Evolutionary conservation across 2,888 invertebrate species (phyloP).

Genomic region (Electrophaes corylata): DNA sequence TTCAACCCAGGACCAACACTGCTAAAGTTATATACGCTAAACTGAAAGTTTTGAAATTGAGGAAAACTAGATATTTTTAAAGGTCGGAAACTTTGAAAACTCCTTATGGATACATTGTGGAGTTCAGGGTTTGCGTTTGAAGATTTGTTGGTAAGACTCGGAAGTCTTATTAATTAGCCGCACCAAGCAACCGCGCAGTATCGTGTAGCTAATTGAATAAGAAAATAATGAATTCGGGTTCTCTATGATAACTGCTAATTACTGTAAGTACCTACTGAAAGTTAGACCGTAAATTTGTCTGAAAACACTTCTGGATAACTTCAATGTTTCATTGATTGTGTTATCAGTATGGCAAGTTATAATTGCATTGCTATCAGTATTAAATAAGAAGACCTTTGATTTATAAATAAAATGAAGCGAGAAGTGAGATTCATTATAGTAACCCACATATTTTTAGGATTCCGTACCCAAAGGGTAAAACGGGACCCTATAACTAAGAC

Average conservation of each 20-base stretch:
- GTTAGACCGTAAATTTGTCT: conserved; percentile 4
- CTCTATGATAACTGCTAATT: conserved; percentile 10
- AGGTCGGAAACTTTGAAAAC: too few species aligned
- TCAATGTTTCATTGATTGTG: conserved; percentile 33
- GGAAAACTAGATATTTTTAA: too few species aligned
- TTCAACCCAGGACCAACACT: too few species aligned
- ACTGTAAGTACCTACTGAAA: conserved; percentile 3
- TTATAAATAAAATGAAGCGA: conserved; percentile 2
- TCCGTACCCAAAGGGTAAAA: too few species aligned
- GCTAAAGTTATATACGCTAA: too few species aligned
- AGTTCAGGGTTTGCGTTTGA: not conserved
- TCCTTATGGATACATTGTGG: too few species aligned
- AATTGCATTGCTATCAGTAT: conserved; percentile 25
- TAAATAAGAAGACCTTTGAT: conserved; percentile 4
- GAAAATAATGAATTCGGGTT: conserved; percentile 1
- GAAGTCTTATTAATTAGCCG: not conserved
- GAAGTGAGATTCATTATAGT: not conserved
- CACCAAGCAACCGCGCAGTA: not conserved
- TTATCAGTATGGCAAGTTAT: conserved; percentile 40
- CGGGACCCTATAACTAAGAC: too few species aligned
- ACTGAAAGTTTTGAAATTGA: too few species aligned
- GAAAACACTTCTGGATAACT: conserved; percentile 2
- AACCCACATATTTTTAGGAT: not conserved
- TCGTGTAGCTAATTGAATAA: not conserved
- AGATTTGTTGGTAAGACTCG: not conserved